Evolutionary conservation across 2,888 invertebrate species (phyloP), one percentile per base, ranked within the genome.

Genomic region (Gasteruption jaculator): DNA sequence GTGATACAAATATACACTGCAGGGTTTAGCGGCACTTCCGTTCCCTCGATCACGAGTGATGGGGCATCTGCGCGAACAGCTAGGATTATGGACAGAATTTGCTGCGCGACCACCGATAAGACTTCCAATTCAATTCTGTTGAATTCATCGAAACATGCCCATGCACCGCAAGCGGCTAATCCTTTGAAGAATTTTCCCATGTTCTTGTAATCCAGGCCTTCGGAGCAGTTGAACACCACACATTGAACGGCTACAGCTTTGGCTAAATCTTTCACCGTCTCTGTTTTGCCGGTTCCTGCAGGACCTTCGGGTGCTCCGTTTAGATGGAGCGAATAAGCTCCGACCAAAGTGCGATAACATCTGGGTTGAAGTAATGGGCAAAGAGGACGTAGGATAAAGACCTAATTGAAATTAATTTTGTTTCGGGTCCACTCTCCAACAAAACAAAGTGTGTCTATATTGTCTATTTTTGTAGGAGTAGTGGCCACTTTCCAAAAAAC

Each of bases 211-310:
- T 90, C 89, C 46, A 91, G 73, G 8, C 88, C 88, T 62, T 88
- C 89, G 0, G 90, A 90, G 65, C 90, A 91, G 68, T 89, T 90
- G 67, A 91, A 91, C 1, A 90, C 87, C 0, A 91, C 84, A 64
- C 90, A 90, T 62, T 91, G 91, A 2, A 93, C 90, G 0, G 92
- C 94, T 34, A 94, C 64, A 0, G 92, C 92, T 72, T 92, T 91
- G 4, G 91, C 91, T 50, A 94, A 74, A 74, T 94, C 93, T 74
- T 94, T 94, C 1, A 88, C 88, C 12, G 91, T 90, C 74, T 91
- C 91, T 0, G 91, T 91, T 74, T 91, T 91, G 1, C 91, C 91
- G 0, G 91, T 91, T 1, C 91, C 90, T 0, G 88, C 86, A 0
- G 91, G 91, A 1, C 87, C 87, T 72, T 87, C 86, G 0, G 86